Evolutionary conservation across 2,797 vertebrate species (phyloP).

Genomic region (Remorina albescens): DNA sequence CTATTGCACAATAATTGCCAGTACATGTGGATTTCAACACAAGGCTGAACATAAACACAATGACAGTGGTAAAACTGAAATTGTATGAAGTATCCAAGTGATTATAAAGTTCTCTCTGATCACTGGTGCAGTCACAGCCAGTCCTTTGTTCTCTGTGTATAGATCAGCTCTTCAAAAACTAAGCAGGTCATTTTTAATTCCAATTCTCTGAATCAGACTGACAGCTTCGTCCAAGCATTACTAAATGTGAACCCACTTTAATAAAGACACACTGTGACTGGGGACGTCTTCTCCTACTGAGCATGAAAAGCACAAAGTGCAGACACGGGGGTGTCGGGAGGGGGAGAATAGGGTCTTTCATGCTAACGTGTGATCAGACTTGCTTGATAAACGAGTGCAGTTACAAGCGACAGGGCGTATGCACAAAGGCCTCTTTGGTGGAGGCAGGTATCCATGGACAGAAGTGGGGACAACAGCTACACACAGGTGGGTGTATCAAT

Average conservation of each 20-base stretch:
- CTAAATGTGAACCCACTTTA: conserved; percentile 37
- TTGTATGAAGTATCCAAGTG: neutral
- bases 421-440: conserved; percentile 76
- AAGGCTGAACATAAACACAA: neutral
- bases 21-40: neutral
- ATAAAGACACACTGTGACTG: conserved; percentile 47
- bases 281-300: conserved; percentile 21
- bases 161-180: conserved; percentile 38
- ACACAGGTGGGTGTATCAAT: conserved; percentile 74
- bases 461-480: conserved; percentile 47
- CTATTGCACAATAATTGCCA: neutral
- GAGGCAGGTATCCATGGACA: conserved; percentile 60
- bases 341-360: conserved; percentile 63
- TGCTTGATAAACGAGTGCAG: conserved; percentile 65
- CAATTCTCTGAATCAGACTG: conserved; percentile 26
- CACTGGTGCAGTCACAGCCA: neutral
- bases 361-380: conserved; percentile 55
- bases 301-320: conserved; percentile 54
- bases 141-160: conserved; percentile 19
- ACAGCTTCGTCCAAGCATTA: conserved; percentile 26
- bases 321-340: conserved; percentile 27
- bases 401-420: conserved; percentile 31
- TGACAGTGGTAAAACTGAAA: neutral
- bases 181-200: conserved; percentile 26
- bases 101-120: neutral